Evolutionary conservation across 1,140 invertebrate species (phyloP), one percentile per base, ranked within the genome.

Genomic region (Drosophila auraria): DNA sequence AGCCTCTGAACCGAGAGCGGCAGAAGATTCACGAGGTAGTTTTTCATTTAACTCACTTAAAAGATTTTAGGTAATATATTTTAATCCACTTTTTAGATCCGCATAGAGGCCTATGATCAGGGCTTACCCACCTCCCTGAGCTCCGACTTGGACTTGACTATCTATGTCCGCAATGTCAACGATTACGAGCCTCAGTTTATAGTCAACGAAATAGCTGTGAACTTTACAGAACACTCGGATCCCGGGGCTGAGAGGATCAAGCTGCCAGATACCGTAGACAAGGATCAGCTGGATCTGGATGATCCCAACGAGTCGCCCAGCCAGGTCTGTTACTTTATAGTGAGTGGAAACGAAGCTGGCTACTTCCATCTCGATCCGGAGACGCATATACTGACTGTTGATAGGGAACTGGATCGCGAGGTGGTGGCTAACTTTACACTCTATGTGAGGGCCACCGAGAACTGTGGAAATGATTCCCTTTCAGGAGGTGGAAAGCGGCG

Each of bases 101-200:
- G 97, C 75, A 95, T 98, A 9, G 97, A 98, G 94, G 97, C 98
- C 1, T 97, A 96, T 90, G 98, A 98, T 93, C 94, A 98, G 49
- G 97, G 97, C 1, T 93, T 95, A 6, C 97, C 97, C 9, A 97
- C 97, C 2, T 95, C 97, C 0, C 92, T 98, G 1, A 97, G 97
- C 59, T 96, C 96, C 0, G 97, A 98, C 92, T 93, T 98, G 8
- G 97, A 98, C 93, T 92, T 99, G 0, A 97, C 96, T n/a, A 96
- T 98, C 78, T 97, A 98, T 83, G 96, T 98, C 0, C 95, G 96
- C 44, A 97, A 98, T 92, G 96, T 98, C 0, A 97, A 98, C 92
- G 97, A 97, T 87, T 97, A 97, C 87, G 96, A 97, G 78, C 98
- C 98, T 0, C 96, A 97, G 78, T 99, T 99, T 93, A 93, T 96